phyloP scores from a whole-genome alignment of 1,140 invertebrate species.

The Mactra quadrangularis region DNA sequence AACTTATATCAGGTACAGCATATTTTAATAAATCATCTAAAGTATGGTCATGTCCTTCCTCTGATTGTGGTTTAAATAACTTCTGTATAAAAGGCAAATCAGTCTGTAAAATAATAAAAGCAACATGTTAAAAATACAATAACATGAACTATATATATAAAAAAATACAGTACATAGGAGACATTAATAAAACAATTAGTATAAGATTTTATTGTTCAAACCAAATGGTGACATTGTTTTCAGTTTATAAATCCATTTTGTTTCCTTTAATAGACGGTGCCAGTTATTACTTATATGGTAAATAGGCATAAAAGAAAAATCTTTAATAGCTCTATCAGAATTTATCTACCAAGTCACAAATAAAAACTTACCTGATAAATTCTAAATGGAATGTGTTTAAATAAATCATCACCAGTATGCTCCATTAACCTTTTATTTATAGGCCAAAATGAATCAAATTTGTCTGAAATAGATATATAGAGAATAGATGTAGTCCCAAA shows the following conservation, averaged over 20 bases:
- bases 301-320: too few species aligned
- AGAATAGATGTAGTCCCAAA: not conserved
- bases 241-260: too few species aligned
- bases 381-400: conserved; percentile 96
- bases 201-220: too few species aligned
- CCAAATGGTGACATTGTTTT: too few species aligned
- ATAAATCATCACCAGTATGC: conserved; percentile 88
- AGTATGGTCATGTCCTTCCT: conserved; percentile 76
- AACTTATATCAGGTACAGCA: conserved; percentile 73
- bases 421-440: conserved; percentile 98
- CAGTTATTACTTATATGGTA: too few species aligned
- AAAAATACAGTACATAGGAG: not conserved
- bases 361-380: conserved; percentile 89
- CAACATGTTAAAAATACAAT: not conserved
- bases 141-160: not conserved
- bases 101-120: conserved; percentile 70
- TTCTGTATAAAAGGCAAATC: conserved; percentile 82
- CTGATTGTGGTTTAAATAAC: conserved; percentile 81
- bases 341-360: too few species aligned
- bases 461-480: conserved; percentile 87
- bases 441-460: conserved; percentile 99
- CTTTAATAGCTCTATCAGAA: too few species aligned
- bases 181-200: not conserved
- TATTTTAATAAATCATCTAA: conserved; percentile 79
- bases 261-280: too few species aligned